Evolutionary conservation across 2,113 vertebrate genomes (phyloP).

Genomic region (Ammospiza nelsoni): DNA sequence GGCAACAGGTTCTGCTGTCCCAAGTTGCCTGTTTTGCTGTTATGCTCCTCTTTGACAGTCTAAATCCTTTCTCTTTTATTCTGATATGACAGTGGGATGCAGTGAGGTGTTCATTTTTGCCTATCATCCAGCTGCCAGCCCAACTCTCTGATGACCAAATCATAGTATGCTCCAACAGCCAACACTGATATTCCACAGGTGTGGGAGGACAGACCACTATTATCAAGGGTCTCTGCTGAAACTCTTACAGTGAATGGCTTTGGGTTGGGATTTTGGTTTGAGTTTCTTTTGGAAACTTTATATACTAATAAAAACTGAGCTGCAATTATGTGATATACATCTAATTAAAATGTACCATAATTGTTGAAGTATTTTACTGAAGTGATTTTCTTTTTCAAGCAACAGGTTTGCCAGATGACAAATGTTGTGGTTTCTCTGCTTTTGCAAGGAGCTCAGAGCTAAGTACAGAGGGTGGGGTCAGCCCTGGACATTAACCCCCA

Average conservation of each 20-base stretch:
- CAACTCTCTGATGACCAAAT: background rate
- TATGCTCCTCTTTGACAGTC: background rate
- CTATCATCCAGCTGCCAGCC: background rate
- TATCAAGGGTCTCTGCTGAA: background rate
- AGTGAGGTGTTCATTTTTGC: background rate
- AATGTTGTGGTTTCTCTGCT: conserved; percentile 79
- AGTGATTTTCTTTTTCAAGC: conserved; percentile 76
- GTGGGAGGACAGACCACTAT: background rate
- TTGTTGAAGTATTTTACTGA: conserved; percentile 84
- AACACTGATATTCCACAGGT: background rate
- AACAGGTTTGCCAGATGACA: conserved; percentile 84
- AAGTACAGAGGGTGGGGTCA: conserved; percentile 72
- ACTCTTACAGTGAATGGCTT: background rate
- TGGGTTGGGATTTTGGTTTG: background rate
- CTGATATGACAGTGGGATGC: background rate
- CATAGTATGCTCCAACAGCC: background rate
- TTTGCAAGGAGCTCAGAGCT: conserved; percentile 79
- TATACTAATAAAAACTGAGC: conserved; percentile 47
- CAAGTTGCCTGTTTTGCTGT: background rate
- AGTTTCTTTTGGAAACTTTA: conserved; percentile 41
- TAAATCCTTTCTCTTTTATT: background rate
- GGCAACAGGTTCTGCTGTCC: background rate
- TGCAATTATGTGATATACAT: conserved; percentile 77
- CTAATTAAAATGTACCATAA: conserved; percentile 81
- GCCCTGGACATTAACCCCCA: conserved; percentile 70